Evolutionary conservation across 2,113 vertebrate genomes (phyloP).

Genomic region (Romanogobio albipinnatus): DNA sequence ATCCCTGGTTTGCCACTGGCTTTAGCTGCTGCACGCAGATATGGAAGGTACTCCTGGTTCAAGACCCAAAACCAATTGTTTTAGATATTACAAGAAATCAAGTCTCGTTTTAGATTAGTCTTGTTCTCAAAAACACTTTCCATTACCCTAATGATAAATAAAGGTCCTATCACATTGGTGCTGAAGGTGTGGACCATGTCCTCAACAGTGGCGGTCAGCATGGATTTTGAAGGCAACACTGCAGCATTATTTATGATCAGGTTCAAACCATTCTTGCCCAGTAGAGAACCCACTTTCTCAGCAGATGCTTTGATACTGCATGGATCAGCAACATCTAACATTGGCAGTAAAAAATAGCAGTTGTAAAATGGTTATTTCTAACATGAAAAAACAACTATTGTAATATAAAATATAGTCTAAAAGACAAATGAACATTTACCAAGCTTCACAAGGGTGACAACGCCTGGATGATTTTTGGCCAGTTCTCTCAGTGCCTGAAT

Average conservation of each 20-base stretch:
- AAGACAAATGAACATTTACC: conserved; percentile 45
- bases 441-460: conserved; percentile 56
- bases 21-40: conserved; percentile 67
- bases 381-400: not conserved
- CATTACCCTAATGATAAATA: conserved; percentile 71
- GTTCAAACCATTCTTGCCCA: conserved; percentile 73
- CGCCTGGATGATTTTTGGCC: conserved; percentile 59
- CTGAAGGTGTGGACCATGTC: conserved; percentile 70
- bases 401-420: not conserved
- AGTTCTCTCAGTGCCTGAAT: conserved; percentile 56
- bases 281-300: conserved; percentile 66
- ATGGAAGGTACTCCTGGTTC: conserved; percentile 69
- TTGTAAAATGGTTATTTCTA: not conserved
- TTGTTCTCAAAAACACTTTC: not conserved
- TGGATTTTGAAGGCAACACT: conserved; percentile 49
- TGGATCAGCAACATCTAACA: conserved; percentile 64
- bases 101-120: not conserved
- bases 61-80: not conserved
- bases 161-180: conserved; percentile 68
- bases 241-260: conserved; percentile 79
- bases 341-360: not conserved
- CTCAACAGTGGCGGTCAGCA: conserved; percentile 48
- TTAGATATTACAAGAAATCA: not conserved
- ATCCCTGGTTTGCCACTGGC: conserved; percentile 60
- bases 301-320: conserved; percentile 72